A percentile compares a stretch with the other conserved stretches of the same genome.
phyloP scores from a whole-genome alignment of 1,140 invertebrate species.

The Drosophila mayri region DNA sequence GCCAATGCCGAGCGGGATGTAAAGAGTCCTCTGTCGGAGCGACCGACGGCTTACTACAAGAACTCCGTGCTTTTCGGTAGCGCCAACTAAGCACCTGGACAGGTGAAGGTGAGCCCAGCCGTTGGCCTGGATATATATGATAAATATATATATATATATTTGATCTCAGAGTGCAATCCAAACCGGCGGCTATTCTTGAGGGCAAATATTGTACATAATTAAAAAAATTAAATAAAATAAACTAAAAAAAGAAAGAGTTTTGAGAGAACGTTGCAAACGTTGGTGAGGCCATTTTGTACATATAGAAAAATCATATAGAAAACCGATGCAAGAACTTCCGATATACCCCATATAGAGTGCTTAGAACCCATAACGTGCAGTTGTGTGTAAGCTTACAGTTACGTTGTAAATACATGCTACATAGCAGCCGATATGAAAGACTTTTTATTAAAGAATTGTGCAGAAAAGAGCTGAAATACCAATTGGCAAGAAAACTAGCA shows the following conservation, averaged over 20 bases:
- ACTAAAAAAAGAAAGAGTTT: conserved; percentile 12
- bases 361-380: conserved; percentile 44
- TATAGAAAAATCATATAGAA: conserved; percentile 30
- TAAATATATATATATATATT: conserved; percentile 35
- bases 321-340: conserved; percentile 49
- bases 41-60: conserved; percentile 91
- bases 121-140: conserved; percentile 21
- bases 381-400: conserved; percentile 35
- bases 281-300: conserved; percentile 56
- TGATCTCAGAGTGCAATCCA: conserved; percentile 84
- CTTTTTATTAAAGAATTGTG: conserved; percentile 51
- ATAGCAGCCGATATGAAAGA: conserved; percentile 60
- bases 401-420: conserved; percentile 33
- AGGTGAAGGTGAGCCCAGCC: conserved; percentile 27
- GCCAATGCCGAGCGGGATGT: conserved; percentile 92
- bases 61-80: conserved; percentile 93
- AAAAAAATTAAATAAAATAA: conserved; percentile 6
- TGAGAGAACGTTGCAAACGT: conserved; percentile 60
- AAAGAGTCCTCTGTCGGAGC: conserved; percentile 93
- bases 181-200: conserved; percentile 40
- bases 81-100: conserved; percentile 88
- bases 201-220: conserved; percentile 27
- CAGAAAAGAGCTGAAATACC: conserved; percentile 12
- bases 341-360: conserved; percentile 35
- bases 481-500: conserved; percentile 53